Evolutionary conservation across 2,797 vertebrate genomes (phyloP).

Genomic region (Crenichthys baileyi): DNA sequence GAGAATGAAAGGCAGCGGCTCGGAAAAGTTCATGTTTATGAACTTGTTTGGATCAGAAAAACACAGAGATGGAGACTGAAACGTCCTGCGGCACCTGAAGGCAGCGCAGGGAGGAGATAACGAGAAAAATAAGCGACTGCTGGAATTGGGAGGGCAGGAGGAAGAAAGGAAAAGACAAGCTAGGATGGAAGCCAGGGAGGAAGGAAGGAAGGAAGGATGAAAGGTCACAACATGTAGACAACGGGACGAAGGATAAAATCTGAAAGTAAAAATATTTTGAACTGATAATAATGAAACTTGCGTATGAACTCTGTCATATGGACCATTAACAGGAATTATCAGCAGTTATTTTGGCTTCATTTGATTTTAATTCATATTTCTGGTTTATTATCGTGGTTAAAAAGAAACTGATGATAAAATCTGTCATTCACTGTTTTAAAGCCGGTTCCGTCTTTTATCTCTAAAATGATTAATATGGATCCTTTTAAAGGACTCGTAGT

Average conservation of each 20-base stretch:
- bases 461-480: too few species aligned
- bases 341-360: not conserved
- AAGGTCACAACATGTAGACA: not conserved
- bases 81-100: conserved; percentile 1
- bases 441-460: too few species aligned
- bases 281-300: too few species aligned
- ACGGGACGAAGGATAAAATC: not conserved
- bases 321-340: too few species aligned
- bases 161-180: not conserved
- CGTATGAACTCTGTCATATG: too few species aligned
- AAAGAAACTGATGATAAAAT: not conserved
- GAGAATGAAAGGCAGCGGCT: conserved; percentile 8
- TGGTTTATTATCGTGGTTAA: not conserved
- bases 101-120: not conserved
- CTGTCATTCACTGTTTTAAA: not conserved
- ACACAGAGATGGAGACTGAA: not conserved
- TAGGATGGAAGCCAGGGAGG: not conserved
- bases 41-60: not conserved
- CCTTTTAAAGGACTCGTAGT: not conserved
- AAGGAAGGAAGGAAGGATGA: not conserved
- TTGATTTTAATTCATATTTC: not conserved
- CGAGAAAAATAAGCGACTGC: too few species aligned
- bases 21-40: conserved; percentile 15
- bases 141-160: too few species aligned
- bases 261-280: not conserved